phyloP scores from a whole-genome alignment of 2,113 vertebrate species.

The Platichthys stellatus region DNA sequence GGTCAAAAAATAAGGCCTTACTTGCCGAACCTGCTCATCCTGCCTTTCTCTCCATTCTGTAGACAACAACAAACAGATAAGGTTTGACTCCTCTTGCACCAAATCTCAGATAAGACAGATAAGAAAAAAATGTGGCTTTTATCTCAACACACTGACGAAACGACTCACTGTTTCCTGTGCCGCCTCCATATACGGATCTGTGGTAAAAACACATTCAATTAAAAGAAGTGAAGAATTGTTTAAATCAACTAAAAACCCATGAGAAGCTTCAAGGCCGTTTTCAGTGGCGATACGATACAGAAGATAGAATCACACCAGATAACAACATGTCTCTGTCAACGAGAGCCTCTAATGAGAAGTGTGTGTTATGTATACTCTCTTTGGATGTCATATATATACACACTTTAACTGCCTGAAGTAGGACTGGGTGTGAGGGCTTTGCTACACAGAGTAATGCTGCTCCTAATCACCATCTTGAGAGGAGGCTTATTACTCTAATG shows the following conservation, averaged over 20 bases:
- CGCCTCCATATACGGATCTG: conserved; percentile 80
- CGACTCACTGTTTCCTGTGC: conserved; percentile 54
- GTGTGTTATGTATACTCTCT: neutral
- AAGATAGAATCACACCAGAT: conserved; percentile 1
- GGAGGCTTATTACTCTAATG: neutral
- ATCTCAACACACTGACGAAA: neutral
- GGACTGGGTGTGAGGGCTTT: neutral
- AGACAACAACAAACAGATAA: conserved; percentile 47
- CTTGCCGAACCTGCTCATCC: conserved; percentile 70
- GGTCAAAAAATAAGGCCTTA: conserved; percentile 55
- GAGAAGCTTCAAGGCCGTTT: neutral
- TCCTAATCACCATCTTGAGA: neutral
- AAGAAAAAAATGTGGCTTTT: neutral
- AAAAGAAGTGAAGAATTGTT: conserved; percentile 9
- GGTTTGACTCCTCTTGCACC: neutral
- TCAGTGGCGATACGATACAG: neutral
- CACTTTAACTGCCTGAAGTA: neutral
- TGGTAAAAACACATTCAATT: conserved; percentile 1
- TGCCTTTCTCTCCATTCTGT: conserved; percentile 71
- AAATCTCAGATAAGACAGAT: conserved; percentile 2
- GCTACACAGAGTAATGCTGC: neutral
- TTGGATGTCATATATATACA: neutral
- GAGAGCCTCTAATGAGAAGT: neutral
- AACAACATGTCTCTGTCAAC: neutral
- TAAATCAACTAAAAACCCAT: neutral